A percentile compares a stretch with the other conserved stretches of the same genome.
These are phyloP conservation scores for Synergus itoensis DNA, from an alignment of 2,888 invertebrate genomes.

Conservation along the genomic window DNA sequence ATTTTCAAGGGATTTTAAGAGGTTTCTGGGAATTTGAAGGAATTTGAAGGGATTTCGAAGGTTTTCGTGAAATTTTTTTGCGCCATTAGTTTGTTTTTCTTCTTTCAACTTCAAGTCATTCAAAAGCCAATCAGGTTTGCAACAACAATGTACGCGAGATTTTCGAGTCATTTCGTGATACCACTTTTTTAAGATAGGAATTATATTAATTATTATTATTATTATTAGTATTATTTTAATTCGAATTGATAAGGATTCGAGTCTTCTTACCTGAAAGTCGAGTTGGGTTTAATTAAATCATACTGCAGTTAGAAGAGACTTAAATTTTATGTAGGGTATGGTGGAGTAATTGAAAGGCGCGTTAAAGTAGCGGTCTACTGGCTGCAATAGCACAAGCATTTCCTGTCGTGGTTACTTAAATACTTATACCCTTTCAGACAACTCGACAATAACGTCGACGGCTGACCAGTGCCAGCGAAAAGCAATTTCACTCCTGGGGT, in stretches of 20 bases:
- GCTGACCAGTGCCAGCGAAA: constrained; percentile 30
- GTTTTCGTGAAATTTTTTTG: too few relatives aligned
- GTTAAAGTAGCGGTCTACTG: constrained; percentile 35
- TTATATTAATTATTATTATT: too few relatives aligned
- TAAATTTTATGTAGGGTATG: constrained; percentile 47
- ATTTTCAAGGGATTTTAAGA: too few relatives aligned
- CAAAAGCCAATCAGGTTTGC: too few relatives aligned
- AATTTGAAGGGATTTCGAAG: too few relatives aligned
- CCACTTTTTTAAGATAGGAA: too few relatives aligned
- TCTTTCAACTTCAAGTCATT: too few relatives aligned
- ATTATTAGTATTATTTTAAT: too few relatives aligned
- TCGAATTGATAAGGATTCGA: background rate
- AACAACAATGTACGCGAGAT: too few relatives aligned
- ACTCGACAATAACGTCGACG: constrained; percentile 28
- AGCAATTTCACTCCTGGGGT: constrained; percentile 46
- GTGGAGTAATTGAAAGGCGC: constrained; percentile 51
- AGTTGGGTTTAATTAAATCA: constrained; percentile 13
- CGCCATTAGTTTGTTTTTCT: too few relatives aligned
- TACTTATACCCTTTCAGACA: constrained; percentile 19
- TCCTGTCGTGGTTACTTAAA: constrained; percentile 23
- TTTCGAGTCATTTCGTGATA: too few relatives aligned
- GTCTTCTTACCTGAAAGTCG: background rate
- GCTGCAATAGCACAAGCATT: constrained; percentile 25
- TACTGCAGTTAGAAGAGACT: constrained; percentile 44
- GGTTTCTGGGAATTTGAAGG: too few relatives aligned